These are phyloP conservation scores for Glaucidium brasilianum DNA, from an alignment of 2,113 vertebrate genomes.

Conservation along the genomic window DNA sequence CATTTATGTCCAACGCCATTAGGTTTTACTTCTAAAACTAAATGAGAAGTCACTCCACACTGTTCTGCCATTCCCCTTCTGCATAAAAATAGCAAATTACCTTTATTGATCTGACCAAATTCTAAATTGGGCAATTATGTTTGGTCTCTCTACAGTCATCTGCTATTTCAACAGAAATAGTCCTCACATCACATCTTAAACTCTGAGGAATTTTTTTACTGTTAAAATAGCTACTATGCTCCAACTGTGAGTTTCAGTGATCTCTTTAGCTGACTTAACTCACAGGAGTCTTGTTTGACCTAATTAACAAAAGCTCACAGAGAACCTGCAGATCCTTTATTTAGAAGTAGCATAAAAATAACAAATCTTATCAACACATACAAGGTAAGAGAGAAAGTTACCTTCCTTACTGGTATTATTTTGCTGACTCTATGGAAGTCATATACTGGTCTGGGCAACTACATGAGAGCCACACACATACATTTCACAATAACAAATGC, in stretches of 20 bases:
- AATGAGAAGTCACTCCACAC: neutral
- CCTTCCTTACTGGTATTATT: neutral
- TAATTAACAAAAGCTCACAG: slow-evolving; percentile 51
- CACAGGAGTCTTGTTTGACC: slow-evolving; percentile 56
- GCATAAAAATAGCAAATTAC: neutral
- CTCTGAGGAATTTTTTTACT: slow-evolving; percentile 31
- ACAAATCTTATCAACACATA: slow-evolving; percentile 22
- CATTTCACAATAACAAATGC: neutral
- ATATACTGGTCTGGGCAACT: neutral
- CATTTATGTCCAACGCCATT: neutral
- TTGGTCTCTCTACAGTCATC: slow-evolving; percentile 32
- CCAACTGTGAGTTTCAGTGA: slow-evolving; percentile 13
- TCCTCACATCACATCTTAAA: slow-evolving; percentile 27
- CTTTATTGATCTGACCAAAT: neutral
- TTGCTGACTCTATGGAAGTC: neutral
- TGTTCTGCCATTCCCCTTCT: accelerated
- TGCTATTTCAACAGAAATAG: slow-evolving; percentile 26
- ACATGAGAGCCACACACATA: accelerated
- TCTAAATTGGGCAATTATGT: slow-evolving; percentile 18
- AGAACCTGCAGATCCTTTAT: slow-evolving; percentile 37
- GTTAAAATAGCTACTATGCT: slow-evolving; percentile 53
- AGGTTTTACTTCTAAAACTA: neutral
- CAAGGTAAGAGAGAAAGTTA: neutral
- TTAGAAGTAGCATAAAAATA: slow-evolving; percentile 51
- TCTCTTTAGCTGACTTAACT: slow-evolving; percentile 55